These are phyloP conservation scores for Epizoanthus scotinus DNA, from an alignment of 92 coral and sea anemone species.

Conservation along the genomic window DNA sequence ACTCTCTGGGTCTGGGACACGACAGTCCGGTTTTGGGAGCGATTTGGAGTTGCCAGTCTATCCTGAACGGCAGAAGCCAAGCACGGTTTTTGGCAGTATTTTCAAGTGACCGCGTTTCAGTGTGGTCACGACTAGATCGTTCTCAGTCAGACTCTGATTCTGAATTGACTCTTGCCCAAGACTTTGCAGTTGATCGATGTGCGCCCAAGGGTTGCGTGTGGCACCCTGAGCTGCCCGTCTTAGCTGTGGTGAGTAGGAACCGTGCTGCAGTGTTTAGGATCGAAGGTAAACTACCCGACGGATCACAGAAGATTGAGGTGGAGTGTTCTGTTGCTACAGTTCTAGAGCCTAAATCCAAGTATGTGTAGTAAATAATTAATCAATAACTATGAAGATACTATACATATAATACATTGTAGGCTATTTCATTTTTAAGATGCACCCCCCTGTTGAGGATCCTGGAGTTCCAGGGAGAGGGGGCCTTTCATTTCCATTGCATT, in stretches of 20 bases:
- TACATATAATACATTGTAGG: no score
- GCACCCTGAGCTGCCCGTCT: conserved; percentile 7
- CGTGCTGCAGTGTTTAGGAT: conserved; percentile 35
- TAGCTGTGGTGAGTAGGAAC: conserved; percentile 22
- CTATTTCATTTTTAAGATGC: no score
- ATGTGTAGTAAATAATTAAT: background rate
- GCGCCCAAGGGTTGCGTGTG: conserved; percentile 11
- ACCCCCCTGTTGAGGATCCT: no score
- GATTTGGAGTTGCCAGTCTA: conserved; percentile 7
- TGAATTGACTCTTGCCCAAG: conserved; percentile 16
- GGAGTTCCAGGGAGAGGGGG: no score
- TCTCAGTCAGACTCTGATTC: background rate
- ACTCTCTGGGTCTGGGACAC: conserved; percentile 23
- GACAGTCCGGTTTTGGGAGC: conserved; percentile 26
- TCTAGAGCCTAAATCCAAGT: conserved; percentile 17
- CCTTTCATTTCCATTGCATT: no score
- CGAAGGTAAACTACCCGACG: background rate
- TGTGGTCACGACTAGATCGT: conserved; percentile 8
- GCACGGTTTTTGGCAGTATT: conserved; percentile 12
- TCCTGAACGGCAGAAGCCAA: background rate
- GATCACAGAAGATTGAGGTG: background rate
- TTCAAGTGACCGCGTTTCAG: conserved; percentile 21
- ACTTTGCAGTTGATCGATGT: conserved; percentile 18
- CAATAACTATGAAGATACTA: background rate
- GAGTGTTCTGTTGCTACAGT: conserved; percentile 14